Evolutionary conservation across 2,797 vertebrate species (phyloP), one percentile per base, ranked within the genome.

Genomic region (Phataginus tricuspis): DNA sequence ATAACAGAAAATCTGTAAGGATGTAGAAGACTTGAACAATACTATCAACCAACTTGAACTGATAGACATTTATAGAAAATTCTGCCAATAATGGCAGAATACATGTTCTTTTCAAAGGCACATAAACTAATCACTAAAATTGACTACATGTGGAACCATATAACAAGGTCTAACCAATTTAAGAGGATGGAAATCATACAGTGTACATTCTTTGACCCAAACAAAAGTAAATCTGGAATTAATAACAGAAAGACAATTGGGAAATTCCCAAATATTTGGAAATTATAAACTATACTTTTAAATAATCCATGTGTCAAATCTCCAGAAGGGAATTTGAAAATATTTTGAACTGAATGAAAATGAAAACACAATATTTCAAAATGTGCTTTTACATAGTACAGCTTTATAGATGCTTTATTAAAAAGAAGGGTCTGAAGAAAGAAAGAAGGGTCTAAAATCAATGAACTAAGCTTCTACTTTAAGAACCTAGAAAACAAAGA

Each of bases 301-400:
- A 91, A 80, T 75, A 91, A 94, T 42, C 21, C 25, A 88, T 61
- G 12, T 34, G 49, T 89, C 78, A 94, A 88, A 83, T 72, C 74
- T 92, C 74, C 57, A 89, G n/a, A 85, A 88, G 23, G 11, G 10
- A 89, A 85, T 79, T 1, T 68, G 80, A 88, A 79, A 84, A 55
- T 49, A 94, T 88, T 94, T 94, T 95, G 9, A 95, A 85, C 4
- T 68, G 34, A 95, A 88, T 96, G 53, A 96, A 90, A 94, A 91
- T 66, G 63, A 94, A 93, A 96, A 93, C 25, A 31, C 15, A 61
- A 11, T 27, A 88, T 63, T 77, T 77, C 29, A 90, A 92, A 86
- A 61, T 68, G 6, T 59, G 12, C 72, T 66, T 18, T 79, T 92
- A 94, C 4, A 85, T 1, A 77, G 21, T 69, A 69, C 31, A 74